These are phyloP conservation scores for Micoletzkya japonica DNA, from an alignment of 2,888 invertebrate genomes.

Conservation along the genomic window DNA sequence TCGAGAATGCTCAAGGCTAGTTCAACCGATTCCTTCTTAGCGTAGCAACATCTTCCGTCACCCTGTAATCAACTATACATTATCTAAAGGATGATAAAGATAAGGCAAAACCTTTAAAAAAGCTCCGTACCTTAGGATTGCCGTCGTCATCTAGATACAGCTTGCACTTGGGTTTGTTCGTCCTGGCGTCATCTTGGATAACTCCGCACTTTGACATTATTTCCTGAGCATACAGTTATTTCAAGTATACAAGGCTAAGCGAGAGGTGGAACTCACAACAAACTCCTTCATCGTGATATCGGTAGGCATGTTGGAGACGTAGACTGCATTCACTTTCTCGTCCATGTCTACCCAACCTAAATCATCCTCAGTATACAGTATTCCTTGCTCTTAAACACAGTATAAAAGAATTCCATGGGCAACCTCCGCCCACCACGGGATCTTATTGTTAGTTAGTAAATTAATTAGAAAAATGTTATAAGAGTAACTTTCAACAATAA, in stretches of 20 bases:
- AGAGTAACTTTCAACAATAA: too few species aligned
- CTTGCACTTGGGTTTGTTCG: conserved; percentile 81
- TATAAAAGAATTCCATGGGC: too few species aligned
- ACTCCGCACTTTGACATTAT: conserved; percentile 95
- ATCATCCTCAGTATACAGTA: conserved; percentile 22
- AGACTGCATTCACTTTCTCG: conserved; percentile 86
- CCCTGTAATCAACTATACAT: conserved; percentile 20
- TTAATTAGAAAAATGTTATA: too few species aligned
- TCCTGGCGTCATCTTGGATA: conserved; percentile 82
- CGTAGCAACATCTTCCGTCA: conserved; percentile 22
- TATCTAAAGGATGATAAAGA: not conserved
- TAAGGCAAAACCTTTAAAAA: conserved; percentile 62
- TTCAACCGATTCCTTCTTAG: conserved; percentile 82
- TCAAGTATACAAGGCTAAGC: not conserved
- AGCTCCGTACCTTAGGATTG: conserved; percentile 88
- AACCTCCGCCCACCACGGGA: too few species aligned
- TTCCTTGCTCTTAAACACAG: too few species aligned
- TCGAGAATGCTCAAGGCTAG: conserved; percentile 88
- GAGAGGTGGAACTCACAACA: conserved; percentile 4
- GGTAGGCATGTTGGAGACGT: conserved; percentile 86
- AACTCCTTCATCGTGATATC: conserved; percentile 80
- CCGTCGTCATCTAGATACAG: conserved; percentile 83
- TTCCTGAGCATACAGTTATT: conserved; percentile 69
- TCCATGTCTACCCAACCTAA: conserved; percentile 90
- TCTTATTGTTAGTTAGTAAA: too few species aligned